Percentiles rank a stretch among this genome's conserved stretches.
phyloP scores from a whole-genome alignment of 2,888 invertebrate species.

The Mimachlamys varia region DNA sequence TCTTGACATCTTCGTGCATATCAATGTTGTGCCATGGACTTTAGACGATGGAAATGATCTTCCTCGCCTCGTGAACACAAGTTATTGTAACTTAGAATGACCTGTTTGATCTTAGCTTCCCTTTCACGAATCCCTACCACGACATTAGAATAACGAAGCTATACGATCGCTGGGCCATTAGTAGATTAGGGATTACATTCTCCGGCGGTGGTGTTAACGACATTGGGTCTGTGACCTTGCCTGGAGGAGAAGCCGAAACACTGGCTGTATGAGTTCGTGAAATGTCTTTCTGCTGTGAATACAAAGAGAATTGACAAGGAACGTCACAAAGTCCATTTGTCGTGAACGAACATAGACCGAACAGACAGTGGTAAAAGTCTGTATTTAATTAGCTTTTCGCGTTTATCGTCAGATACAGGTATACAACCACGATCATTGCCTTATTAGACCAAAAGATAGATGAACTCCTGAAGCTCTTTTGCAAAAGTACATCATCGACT shows the following conservation, averaged over 20 bases:
- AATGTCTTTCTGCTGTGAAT: neutral
- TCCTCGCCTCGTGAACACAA: neutral
- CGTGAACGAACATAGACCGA: neutral
- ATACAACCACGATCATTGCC: neutral
- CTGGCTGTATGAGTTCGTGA: neutral
- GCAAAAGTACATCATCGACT: neutral
- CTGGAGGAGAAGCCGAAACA: neutral
- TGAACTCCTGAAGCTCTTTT: neutral
- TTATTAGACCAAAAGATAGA: neutral
- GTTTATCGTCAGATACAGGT: neutral
- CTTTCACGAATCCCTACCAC: neutral
- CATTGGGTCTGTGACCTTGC: neutral
- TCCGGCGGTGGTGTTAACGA: neutral
- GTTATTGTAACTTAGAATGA: neutral
- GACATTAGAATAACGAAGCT: constrained; percentile 20
- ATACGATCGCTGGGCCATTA: neutral
- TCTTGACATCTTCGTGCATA: neutral
- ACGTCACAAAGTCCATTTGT: neutral
- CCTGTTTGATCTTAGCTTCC: neutral
- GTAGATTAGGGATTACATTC: neutral
- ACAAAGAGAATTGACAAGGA: neutral
- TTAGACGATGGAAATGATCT: neutral
- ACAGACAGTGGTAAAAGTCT: neutral
- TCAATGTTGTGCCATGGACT: neutral
- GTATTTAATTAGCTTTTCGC: neutral